phyloP scores from a whole-genome alignment of 2,888 invertebrate species.

The Euphydryas editha region DNA sequence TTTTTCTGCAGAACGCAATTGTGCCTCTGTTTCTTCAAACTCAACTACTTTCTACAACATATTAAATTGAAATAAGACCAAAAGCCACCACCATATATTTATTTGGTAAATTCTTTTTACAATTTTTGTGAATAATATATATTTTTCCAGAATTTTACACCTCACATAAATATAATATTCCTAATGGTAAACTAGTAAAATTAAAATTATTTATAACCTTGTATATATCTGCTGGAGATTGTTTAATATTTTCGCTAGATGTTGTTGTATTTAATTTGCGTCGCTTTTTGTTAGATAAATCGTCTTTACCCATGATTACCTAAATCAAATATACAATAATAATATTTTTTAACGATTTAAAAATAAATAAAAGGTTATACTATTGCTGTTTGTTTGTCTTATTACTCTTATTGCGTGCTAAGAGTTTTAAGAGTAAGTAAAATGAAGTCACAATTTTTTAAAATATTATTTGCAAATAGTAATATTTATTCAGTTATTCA shows the following conservation, averaged over 20 bases:
- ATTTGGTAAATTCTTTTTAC: too few species aligned
- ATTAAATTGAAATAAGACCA: slow-evolving; percentile 12
- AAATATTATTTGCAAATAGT: too few species aligned
- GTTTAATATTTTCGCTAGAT: slow-evolving; percentile 66
- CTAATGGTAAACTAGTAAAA: background rate
- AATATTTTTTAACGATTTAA: background rate
- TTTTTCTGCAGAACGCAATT: slow-evolving; percentile 85
- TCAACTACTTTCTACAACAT: slow-evolving; percentile 85
- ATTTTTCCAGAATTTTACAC: too few species aligned
- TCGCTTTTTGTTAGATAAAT: slow-evolving; percentile 81
- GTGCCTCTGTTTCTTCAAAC: slow-evolving; percentile 90
- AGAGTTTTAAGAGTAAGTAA: background rate
- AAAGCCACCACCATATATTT: too few species aligned
- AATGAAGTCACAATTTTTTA: background rate
- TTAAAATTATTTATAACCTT: slow-evolving; percentile 70
- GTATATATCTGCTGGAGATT: slow-evolving; percentile 82
- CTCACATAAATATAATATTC: too few species aligned
- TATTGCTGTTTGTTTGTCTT: too few species aligned
- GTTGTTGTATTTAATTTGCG: slow-evolving; percentile 75
- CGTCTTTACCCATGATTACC: slow-evolving; percentile 73
- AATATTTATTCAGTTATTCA: too few species aligned
- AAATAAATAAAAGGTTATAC: background rate
- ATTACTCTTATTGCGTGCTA: too few species aligned
- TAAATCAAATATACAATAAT: background rate
- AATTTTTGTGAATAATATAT: too few species aligned